Evolutionary conservation across 2,113 vertebrate genomes (phyloP).

Genomic region (Pterophyllum scalare): DNA sequence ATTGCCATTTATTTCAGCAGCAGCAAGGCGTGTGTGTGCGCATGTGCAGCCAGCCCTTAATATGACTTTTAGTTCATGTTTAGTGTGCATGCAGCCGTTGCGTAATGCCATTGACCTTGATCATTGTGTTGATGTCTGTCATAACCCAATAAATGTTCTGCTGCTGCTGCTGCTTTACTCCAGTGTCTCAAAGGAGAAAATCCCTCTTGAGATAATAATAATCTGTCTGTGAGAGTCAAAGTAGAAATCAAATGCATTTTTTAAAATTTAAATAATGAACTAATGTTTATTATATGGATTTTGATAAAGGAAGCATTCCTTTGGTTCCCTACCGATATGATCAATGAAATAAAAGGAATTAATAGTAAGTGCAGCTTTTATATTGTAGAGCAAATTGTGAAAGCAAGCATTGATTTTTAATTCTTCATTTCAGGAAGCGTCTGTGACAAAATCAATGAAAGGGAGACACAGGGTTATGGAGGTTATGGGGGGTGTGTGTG

Average conservation of each 20-base stretch:
- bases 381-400: not conserved
- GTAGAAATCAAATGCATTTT: not conserved
- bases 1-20: not conserved
- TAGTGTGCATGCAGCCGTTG: not conserved
- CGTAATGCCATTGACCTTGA: slow-evolving; percentile 28
- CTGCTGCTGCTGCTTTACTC: not conserved
- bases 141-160: slow-evolving; percentile 16
- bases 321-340: not conserved
- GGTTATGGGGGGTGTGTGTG: not conserved
- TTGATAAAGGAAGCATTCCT: not conserved
- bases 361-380: not conserved
- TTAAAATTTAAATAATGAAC: not conserved
- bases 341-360: slow-evolving; percentile 1
- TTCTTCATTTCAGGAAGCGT: not conserved
- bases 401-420: not conserved
- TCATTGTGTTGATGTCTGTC: slow-evolving; percentile 44
- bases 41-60: not conserved
- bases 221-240: not conserved
- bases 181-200: not conserved
- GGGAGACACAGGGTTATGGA: not conserved
- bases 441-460: not conserved
- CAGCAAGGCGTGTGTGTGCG: not conserved
- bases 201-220: not conserved
- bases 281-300: not conserved
- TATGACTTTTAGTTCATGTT: slow-evolving; percentile 3